phyloP scores from a whole-genome alignment of 2,113 vertebrate species.

The Corydoras maculifer region DNA sequence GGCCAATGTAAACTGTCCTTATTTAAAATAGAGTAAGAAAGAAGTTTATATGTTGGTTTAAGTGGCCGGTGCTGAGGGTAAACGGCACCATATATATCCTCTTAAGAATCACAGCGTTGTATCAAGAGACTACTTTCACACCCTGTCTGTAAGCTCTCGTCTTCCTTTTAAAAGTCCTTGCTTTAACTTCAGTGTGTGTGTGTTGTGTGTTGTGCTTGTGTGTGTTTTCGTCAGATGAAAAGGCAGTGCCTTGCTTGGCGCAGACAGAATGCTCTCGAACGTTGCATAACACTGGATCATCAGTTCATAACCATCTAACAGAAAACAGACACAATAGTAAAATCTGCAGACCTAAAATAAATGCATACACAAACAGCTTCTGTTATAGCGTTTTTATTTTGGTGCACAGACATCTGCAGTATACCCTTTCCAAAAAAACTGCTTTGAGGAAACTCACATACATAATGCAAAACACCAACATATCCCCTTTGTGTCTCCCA shows the following conservation, averaged over 20 bases:
- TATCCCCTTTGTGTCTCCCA: conserved; percentile 33
- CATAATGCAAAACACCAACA: conserved; percentile 22
- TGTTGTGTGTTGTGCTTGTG: conserved; percentile 15
- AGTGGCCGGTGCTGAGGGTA: conserved; percentile 2
- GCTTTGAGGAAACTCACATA: conserved; percentile 5
- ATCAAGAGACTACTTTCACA: conserved; percentile 22
- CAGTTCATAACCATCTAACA: conserved; percentile 5
- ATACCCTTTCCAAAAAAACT: too few species aligned
- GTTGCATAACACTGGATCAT: conserved; percentile 32
- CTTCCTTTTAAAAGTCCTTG: conserved; percentile 34
- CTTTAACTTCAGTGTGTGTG: conserved; percentile 24
- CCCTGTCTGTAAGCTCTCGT: conserved; percentile 5
- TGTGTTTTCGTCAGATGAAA: conserved; percentile 8
- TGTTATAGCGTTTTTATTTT: too few species aligned
- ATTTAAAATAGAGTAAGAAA: background rate
- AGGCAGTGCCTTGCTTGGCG: conserved; percentile 6
- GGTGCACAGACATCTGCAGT: too few species aligned
- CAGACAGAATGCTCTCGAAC: conserved; percentile 27
- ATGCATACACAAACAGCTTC: background rate
- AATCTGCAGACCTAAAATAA: background rate
- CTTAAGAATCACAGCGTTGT: background rate
- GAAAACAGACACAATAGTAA: conserved; percentile 29
- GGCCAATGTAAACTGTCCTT: background rate
- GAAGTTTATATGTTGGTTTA: background rate
- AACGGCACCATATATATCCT: background rate